Evolutionary conservation across 2,113 vertebrate species (phyloP).

Genomic region (Scalopus aquaticus): DNA sequence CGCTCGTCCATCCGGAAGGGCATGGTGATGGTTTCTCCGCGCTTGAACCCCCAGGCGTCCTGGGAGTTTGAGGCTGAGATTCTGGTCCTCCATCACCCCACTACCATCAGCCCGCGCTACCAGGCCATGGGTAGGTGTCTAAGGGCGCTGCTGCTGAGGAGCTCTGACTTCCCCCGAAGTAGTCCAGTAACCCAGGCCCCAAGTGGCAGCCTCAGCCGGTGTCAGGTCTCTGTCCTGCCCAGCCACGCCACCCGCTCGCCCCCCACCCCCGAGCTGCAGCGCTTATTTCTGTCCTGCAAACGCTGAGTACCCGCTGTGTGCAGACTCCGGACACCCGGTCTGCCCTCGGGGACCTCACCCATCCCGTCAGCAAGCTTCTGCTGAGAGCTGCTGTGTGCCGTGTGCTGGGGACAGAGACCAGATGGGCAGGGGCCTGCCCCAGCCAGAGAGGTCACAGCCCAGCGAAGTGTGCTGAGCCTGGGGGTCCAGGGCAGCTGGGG

Average conservation of each 20-base stretch:
- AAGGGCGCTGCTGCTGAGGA: not conserved
- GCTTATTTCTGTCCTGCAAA: not conserved
- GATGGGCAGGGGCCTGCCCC: too few relatives aligned
- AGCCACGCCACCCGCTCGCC: not conserved
- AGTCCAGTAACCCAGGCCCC: not conserved
- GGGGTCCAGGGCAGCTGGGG: too few relatives aligned
- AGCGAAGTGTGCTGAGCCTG: not conserved
- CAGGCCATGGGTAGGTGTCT: constrained; percentile 96
- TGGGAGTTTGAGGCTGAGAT: constrained; percentile 99
- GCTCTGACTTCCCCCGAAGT: not conserved
- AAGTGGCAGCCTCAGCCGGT: not conserved
- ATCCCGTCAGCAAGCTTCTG: not conserved
- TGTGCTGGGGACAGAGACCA: not conserved
- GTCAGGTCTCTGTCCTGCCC: not conserved
- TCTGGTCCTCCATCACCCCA: constrained; percentile 97
- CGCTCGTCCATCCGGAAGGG: constrained; percentile 98
- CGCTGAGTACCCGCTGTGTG: rapidly evolving
- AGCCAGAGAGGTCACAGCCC: not conserved
- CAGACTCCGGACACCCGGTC: not conserved
- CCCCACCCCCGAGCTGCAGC: not conserved
- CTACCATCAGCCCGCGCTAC: constrained; percentile 97
- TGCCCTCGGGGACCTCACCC: not conserved
- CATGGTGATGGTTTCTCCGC: constrained; percentile 99
- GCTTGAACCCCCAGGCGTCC: constrained; percentile 95
- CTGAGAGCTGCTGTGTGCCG: not conserved